These are phyloP conservation scores for Ceyx margarethae DNA, from an alignment of 2,113 vertebrate species.

Conservation along the genomic window DNA sequence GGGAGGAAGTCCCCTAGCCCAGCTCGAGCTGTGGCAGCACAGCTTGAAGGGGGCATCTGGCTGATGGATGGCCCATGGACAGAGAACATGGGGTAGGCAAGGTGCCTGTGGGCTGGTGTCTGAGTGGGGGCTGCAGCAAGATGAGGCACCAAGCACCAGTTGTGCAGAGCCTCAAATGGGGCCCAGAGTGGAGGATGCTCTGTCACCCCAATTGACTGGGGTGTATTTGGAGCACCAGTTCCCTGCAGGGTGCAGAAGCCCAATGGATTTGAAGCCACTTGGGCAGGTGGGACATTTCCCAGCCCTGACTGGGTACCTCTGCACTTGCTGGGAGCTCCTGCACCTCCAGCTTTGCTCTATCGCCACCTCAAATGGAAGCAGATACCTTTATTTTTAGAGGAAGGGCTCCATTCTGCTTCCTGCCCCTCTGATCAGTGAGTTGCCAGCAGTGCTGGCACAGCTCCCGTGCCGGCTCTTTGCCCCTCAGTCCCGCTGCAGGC, in stretches of 20 bases:
- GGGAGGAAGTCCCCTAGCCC: not conserved
- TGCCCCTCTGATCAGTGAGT: not conserved
- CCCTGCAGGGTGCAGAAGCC: not conserved
- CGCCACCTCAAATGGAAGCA: fast-evolving
- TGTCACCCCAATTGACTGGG: fast-evolving
- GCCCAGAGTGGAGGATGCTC: not conserved
- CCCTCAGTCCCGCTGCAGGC: not conserved
- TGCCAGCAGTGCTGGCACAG: fast-evolving
- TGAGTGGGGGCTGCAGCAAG: fast-evolving
- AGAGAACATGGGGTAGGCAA: not conserved
- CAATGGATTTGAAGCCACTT: not conserved
- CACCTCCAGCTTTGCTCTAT: fast-evolving
- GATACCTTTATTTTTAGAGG: not conserved
- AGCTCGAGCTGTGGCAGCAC: fast-evolving
- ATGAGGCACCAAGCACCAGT: not conserved
- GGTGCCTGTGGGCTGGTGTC: not conserved
- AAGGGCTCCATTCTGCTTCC: not conserved
- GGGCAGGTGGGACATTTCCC: not conserved
- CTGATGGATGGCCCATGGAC: fast-evolving
- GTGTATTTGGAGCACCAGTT: not conserved
- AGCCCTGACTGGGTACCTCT: not conserved
- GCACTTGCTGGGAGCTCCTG: not conserved
- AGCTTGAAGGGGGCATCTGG: not conserved
- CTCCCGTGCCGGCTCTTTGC: fast-evolving
- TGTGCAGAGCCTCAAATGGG: fast-evolving